Conservation (phyloP, 2,113 vertebrate genomes). For the Ailurus styani region DNA sequence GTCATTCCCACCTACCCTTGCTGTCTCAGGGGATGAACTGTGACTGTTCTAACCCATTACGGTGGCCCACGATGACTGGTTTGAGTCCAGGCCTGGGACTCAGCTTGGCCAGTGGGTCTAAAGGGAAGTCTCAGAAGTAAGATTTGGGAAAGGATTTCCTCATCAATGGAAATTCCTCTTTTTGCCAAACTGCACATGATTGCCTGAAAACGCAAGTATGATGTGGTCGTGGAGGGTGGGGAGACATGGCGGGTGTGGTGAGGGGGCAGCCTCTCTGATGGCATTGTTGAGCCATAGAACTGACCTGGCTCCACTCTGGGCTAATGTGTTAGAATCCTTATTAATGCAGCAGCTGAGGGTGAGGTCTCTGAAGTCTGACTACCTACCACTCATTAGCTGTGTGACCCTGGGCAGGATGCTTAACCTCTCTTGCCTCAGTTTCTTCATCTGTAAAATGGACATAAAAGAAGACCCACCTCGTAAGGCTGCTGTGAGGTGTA, state of each 20-base stretch:
- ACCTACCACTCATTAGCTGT: neutral
- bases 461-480: neutral
- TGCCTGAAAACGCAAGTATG: neutral
- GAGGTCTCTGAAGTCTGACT: neutral
- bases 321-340: neutral
- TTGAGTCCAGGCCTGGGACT: neutral
- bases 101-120: neutral
- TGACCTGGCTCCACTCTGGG: neutral
- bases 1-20: neutral
- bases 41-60: neutral
- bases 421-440: neutral
- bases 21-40: neutral
- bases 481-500: neutral
- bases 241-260: neutral
- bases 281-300: neutral
- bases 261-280: neutral
- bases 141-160: neutral
- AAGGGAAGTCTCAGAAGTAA: neutral
- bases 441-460: neutral
- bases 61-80: neutral
- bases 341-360: neutral
- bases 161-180: neutral
- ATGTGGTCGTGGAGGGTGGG: rapidly evolving
- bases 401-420: neutral
- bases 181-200: neutral